Percentiles rank a stretch among this genome's conserved stretches.
Evolutionary conservation across 2,888 invertebrate species (phyloP).

Genomic region (Parnassius orleans): DNA sequence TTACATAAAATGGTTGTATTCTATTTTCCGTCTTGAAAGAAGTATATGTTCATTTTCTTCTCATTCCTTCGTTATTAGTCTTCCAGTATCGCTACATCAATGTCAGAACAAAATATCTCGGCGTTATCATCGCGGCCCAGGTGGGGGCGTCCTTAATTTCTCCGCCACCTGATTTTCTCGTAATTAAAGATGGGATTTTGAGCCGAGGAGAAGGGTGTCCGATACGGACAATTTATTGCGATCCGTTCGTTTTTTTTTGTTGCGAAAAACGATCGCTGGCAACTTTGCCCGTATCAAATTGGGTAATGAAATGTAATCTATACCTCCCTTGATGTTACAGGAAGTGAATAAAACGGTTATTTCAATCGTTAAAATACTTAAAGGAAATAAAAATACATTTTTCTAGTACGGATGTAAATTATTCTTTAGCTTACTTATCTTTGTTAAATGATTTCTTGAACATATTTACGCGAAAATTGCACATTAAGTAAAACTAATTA

Average conservation of each 20-base stretch:
- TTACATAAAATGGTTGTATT: too few species aligned
- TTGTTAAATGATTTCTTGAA: too few species aligned
- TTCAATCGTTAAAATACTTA: too few species aligned
- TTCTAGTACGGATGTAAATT: too few species aligned
- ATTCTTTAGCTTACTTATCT: too few species aligned
- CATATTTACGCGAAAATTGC: too few species aligned
- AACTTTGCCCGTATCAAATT: conserved; percentile 10
- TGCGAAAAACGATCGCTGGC: conserved; percentile 6
- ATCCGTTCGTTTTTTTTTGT: conserved; percentile 26
- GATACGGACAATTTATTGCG: conserved; percentile 39
- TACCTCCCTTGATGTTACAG: too few species aligned
- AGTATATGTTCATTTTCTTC: not conserved
- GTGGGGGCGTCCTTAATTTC: conserved; percentile 45
- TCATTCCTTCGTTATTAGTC: not conserved
- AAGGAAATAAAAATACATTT: too few species aligned
- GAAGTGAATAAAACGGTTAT: too few species aligned
- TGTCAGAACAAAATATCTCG: conserved; percentile 42
- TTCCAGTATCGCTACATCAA: conserved; percentile 27
- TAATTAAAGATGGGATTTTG: conserved; percentile 59
- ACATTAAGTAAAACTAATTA: too few species aligned
- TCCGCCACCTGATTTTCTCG: conserved; percentile 51
- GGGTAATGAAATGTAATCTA: too few species aligned
- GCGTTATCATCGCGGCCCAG: conserved; percentile 48
- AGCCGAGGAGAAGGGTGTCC: conserved; percentile 37
- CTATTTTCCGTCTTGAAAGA: too few species aligned